Evolutionary conservation across 2,797 vertebrate genomes (phyloP).

Genomic region (Gobio occitaniae): DNA sequence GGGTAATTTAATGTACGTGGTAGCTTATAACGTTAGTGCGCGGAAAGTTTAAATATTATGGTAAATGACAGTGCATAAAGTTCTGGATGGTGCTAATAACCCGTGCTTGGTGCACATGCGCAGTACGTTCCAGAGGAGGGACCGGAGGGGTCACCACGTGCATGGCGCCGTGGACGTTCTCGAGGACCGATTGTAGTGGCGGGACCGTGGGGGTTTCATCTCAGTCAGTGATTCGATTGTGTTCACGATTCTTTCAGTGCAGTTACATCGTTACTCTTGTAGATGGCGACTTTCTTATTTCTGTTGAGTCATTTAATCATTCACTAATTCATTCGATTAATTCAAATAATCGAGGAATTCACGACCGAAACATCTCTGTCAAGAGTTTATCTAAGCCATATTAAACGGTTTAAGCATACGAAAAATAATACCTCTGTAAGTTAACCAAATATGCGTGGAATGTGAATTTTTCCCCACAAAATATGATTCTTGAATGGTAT

Average conservation of each 20-base stretch:
- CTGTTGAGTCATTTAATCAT: background rate
- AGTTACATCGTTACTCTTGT: background rate
- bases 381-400: background rate
- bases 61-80: background rate
- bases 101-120: conserved; percentile 37
- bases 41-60: background rate
- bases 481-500: background rate
- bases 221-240: no score
- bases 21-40: background rate
- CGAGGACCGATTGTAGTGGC: background rate
- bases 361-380: background rate
- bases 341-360: background rate
- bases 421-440: background rate
- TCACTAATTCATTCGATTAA: background rate
- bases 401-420: background rate
- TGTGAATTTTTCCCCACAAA: background rate
- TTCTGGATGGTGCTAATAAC: conserved; percentile 35
- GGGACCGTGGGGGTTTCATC: background rate
- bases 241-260: background rate
- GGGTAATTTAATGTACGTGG: background rate
- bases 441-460: background rate
- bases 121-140: conserved; percentile 23
- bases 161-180: background rate
- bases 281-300: background rate
- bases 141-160: conserved; percentile 44